Percentiles rank a stretch among this genome's conserved stretches.
Conservation (phyloP, 2,888 invertebrate genomes). For the Matsumyia berberina region DNA sequence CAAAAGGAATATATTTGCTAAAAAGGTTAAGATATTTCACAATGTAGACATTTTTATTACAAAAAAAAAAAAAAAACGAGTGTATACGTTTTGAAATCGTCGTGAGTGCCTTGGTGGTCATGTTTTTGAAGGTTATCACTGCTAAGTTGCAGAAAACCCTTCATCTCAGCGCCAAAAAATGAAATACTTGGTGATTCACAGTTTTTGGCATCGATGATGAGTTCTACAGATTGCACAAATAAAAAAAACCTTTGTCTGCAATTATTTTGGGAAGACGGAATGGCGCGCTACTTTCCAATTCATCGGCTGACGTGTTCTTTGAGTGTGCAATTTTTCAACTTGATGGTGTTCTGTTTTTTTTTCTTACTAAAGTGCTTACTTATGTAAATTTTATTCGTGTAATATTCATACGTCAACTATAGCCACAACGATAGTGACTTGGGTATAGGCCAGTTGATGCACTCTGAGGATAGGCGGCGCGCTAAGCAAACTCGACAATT, state of each 20-base stretch:
- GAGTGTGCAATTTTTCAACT: conserved; percentile 19
- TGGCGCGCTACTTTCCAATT: conserved; percentile 42
- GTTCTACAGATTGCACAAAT: not conserved
- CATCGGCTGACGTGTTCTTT: conserved; percentile 54
- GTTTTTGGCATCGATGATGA: not conserved
- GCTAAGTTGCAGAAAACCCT: too few relatives aligned
- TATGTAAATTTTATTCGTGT: too few relatives aligned
- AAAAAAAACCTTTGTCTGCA: conserved; percentile 12
- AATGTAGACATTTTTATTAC: conserved; percentile 29
- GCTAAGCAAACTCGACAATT: too few relatives aligned
- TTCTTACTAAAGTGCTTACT: not conserved
- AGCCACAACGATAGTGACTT: too few relatives aligned
- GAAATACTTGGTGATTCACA: conserved; percentile 4
- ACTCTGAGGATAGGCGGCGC: too few relatives aligned
- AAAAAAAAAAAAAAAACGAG: not conserved
- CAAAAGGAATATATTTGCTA: not conserved
- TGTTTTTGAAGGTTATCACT: too few relatives aligned
- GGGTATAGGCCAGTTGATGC: too few relatives aligned
- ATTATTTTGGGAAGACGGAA: conserved; percentile 8
- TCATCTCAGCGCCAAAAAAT: not conserved
- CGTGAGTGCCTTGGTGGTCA: too few relatives aligned
- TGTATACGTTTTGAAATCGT: too few relatives aligned
- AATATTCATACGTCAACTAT: too few relatives aligned
- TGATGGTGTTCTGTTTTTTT: conserved; percentile 13
- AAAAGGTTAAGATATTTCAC: conserved; percentile 30